A percentile compares a stretch with the other conserved stretches of the same genome.
Evolutionary conservation across 2,888 invertebrate species (phyloP).

Genomic region (Nomada flava): DNA sequence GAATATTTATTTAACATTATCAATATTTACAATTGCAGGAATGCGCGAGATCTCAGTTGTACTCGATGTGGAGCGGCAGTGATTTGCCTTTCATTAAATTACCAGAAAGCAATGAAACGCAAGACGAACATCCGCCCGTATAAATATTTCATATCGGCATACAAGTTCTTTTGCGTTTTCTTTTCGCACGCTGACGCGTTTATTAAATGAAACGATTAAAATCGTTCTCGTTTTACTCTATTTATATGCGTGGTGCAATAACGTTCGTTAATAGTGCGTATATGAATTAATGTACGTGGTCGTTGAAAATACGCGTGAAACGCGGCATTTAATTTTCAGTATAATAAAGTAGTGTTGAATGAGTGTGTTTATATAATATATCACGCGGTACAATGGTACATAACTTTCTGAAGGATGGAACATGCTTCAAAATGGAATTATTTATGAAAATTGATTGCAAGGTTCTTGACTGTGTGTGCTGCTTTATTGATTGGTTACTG

Average conservation of each 20-base stretch:
- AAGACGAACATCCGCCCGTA: conserved; percentile 80
- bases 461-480: conserved; percentile 29
- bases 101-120: conserved; percentile 83
- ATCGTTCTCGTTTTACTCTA: conserved; percentile 26
- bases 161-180: conserved; percentile 16
- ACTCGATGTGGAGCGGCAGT: conserved; percentile 85
- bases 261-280: conserved; percentile 25
- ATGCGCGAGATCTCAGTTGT: conserved; percentile 83
- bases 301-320: conserved; percentile 42
- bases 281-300: conserved; percentile 37
- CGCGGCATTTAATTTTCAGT: conserved; percentile 29
- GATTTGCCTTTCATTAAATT: conserved; percentile 84
- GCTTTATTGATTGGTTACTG: conserved; percentile 19
- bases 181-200: background rate
- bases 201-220: conserved; percentile 28
- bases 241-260: conserved; percentile 27
- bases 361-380: conserved; percentile 39
- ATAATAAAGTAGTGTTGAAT: conserved; percentile 47
- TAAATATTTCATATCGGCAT: conserved; percentile 60
- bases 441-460: conserved; percentile 34
- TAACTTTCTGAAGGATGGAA: conserved; percentile 42
- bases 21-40: conserved; percentile 75
- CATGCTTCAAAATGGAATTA: conserved; percentile 17
- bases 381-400: conserved; percentile 32
- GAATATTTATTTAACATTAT: background rate